A percentile compares a stretch with the other conserved stretches of the same genome.
These are phyloP conservation scores for Cheirogaleus major DNA, from an alignment of 2,797 vertebrate species.

Conservation along the genomic window DNA sequence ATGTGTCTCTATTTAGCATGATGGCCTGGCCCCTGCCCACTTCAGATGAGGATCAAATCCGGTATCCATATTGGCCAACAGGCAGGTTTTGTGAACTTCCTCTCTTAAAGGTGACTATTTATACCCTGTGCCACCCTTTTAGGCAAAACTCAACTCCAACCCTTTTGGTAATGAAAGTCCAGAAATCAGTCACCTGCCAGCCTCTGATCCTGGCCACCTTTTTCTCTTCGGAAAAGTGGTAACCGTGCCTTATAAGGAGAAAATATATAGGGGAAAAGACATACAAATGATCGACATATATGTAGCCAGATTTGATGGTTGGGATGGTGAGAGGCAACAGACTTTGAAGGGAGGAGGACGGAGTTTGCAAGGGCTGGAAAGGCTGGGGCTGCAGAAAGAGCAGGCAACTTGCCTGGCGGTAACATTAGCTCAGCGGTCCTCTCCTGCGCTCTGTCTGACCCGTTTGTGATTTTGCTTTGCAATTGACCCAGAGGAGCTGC, in stretches of 20 bases:
- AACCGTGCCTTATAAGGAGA: not conserved
- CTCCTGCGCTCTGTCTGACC: accelerated
- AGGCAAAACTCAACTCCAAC: not conserved
- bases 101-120: not conserved
- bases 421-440: accelerated
- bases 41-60: not conserved
- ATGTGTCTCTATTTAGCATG: no score
- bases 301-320: not conserved
- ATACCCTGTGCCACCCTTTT: not conserved
- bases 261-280: accelerated
- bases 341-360: no score
- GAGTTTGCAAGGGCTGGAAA: not conserved
- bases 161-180: not conserved
- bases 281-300: accelerated
- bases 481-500: not conserved
- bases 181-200: not conserved
- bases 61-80: not conserved
- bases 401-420: no score
- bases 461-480: not conserved
- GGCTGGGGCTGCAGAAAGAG: not conserved
- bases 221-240: not conserved
- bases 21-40: no score
- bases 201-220: not conserved
- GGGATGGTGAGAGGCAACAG: not conserved
- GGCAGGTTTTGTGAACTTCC: not conserved